Evolutionary conservation across 2,797 vertebrate species (phyloP), one percentile per base, ranked within the genome.

Genomic region (Sebastes minor): DNA sequence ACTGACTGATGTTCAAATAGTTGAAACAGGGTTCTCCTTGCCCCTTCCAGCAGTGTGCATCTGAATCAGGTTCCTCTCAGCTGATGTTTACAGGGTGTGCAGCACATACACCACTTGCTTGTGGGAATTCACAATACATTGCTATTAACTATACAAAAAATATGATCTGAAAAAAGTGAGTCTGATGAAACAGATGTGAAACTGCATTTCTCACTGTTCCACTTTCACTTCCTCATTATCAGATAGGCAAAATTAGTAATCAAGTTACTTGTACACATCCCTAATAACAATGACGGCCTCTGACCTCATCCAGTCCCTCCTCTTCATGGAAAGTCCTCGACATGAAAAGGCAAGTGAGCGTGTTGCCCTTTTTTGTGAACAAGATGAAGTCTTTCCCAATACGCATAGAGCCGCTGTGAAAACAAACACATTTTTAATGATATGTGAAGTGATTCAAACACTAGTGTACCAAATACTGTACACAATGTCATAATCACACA

Each of bases 351-450:
- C 98, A 99, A 25, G 98, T 97, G 93, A 99, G 96, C 4, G 95
- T 94, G 60, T 95, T 91, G 32, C 94, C 97, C 84, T 99, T 99
- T 95, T 99, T 99, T 0, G 99, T 99, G 91, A 99, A 99, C 62
- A 99, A 94, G 86, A 99, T 97, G 86, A 99, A 99, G 94, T 99
- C 99, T 93, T 99, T 99, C 35, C 99, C 99, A 27, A 99, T 99
- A 74, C 99, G 95, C 99, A 99, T 99, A 42, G 99, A 99, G 53
- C 99, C 99, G 69, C 99, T 99, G 86, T 25, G 57, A 62, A 88
- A 70, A 84, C 25, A 91, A 57, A 82, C 27, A 89, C 4, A 57
- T 49, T 64, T 4, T 20, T 42, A 78, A 28, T 52, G 2, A 8
- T 10, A 55, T 3, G 18, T 53, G 1, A 72, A 62, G 64, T 38